Evolutionary conservation across 2,888 invertebrate genomes (phyloP).

Genomic region (Chironomus riparius): DNA sequence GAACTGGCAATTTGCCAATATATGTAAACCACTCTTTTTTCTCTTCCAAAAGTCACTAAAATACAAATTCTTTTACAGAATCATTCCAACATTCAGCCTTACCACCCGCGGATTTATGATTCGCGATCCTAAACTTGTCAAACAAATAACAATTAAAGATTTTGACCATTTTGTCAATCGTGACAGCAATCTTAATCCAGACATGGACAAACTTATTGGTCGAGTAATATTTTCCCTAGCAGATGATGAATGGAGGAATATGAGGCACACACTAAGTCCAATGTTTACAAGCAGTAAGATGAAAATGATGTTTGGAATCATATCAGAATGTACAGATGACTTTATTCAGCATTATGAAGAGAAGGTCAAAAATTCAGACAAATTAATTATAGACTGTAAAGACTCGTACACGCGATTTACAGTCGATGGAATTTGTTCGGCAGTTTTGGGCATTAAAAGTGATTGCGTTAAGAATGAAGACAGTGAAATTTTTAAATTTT

Average conservation of each 20-base stretch:
- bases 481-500: not conserved
- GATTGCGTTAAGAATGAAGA: conserved; percentile 9
- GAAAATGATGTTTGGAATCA: not conserved
- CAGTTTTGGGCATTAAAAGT: conserved; percentile 3
- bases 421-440: not conserved
- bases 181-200: not conserved
- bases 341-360: not conserved
- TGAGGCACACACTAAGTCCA: conserved; percentile 36
- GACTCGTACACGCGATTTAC: not conserved
- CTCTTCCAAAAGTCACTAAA: no score
- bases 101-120: not conserved
- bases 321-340: not conserved
- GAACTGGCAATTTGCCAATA: no score
- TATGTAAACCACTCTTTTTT: no score
- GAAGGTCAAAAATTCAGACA: not conserved
- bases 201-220: not conserved
- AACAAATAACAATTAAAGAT: conserved; percentile 14
- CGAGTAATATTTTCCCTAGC: conserved; percentile 30
- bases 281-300: not conserved
- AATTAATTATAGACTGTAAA: not conserved
- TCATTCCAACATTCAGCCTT: not conserved
- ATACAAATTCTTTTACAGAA: not conserved
- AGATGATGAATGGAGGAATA: conserved; percentile 38
- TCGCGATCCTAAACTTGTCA: not conserved
- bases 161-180: conserved; percentile 15